These are phyloP conservation scores for Porites evermanni DNA, from an alignment of 92 coral and sea anemone genomes.

Conservation along the genomic window DNA sequence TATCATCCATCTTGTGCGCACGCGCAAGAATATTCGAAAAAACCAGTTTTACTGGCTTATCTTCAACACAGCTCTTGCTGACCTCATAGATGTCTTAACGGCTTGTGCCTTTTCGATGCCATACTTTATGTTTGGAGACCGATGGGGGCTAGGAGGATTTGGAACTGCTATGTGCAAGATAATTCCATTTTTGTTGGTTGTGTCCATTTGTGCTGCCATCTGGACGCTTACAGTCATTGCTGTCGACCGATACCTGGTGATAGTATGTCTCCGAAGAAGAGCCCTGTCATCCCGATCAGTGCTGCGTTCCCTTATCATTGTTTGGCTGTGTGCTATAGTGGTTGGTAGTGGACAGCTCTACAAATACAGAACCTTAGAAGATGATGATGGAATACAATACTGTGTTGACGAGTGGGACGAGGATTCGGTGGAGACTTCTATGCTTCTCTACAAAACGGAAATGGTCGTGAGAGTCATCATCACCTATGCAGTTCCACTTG, in stretches of 20 bases:
- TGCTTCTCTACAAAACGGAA: neutral
- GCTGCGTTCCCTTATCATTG: neutral
- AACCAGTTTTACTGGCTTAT: neutral
- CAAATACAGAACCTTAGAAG: neutral
- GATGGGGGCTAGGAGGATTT: neutral
- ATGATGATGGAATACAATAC: neutral
- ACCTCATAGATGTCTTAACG: neutral
- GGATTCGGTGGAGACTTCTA: neutral
- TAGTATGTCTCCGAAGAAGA: neutral
- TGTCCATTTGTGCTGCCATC: neutral
- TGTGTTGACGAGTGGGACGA: neutral
- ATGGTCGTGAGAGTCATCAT: neutral
- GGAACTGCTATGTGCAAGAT: neutral
- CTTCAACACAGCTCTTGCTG: neutral
- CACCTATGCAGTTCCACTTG: neutral
- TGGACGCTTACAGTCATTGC: neutral
- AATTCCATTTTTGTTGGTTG: neutral
- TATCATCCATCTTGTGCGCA: constrained; percentile 44
- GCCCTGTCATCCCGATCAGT: neutral
- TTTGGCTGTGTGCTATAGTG: neutral
- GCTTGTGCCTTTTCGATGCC: neutral
- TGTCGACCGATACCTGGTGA: neutral
- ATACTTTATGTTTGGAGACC: neutral
- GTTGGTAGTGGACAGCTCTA: neutral
- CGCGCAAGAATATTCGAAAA: constrained; percentile 12